Conservation (phyloP, 2,113 vertebrate genomes). For the Gasterosteus aculeatus region DNA sequence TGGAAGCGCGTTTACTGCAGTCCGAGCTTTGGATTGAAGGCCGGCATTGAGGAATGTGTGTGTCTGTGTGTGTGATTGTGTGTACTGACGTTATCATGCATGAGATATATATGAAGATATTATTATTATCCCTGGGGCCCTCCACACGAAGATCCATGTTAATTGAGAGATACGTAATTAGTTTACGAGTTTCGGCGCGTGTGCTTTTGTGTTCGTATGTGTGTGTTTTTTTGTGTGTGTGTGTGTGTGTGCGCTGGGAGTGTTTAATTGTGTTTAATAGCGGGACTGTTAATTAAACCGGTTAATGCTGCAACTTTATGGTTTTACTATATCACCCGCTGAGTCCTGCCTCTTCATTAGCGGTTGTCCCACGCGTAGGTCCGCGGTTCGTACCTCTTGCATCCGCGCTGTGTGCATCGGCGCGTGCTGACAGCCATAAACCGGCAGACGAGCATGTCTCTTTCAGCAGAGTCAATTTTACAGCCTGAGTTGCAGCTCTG, state of each 20-base stretch:
- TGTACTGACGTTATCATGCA: slow-evolving; percentile 48
- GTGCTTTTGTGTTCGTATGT: slow-evolving; percentile 27
- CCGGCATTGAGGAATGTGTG: slow-evolving; percentile 21
- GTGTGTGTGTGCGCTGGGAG: slow-evolving; percentile 29
- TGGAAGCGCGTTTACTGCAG: slow-evolving; percentile 22
- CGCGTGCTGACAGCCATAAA: slow-evolving; percentile 77
- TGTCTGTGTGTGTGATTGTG: slow-evolving; percentile 14
- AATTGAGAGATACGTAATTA: slow-evolving; percentile 74
- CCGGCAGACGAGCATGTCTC: slow-evolving; percentile 82
- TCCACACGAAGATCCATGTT: slow-evolving; percentile 67
- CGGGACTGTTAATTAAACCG: slow-evolving; percentile 63
- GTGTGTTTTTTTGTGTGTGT: slow-evolving; percentile 31
- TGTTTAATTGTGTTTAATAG: slow-evolving; percentile 73
- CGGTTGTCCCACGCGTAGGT: not conserved
- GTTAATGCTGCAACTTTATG: slow-evolving; percentile 53
- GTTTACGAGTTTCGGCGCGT: slow-evolving; percentile 40
- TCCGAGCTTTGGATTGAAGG: slow-evolving; percentile 44
- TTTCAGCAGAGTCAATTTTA: slow-evolving; percentile 97
- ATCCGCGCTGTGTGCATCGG: slow-evolving; percentile 19
- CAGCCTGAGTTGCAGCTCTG: slow-evolving; percentile 90
- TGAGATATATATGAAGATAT: slow-evolving; percentile 71
- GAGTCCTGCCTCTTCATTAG: slow-evolving; percentile 39
- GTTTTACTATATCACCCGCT: slow-evolving; percentile 33
- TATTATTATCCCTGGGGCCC: slow-evolving; percentile 69
- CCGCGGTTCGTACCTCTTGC: slow-evolving; percentile 15